Percentiles rank a stretch among this genome's conserved stretches.
These are phyloP conservation scores for Nothoprocta pentlandii DNA, from an alignment of 2,113 vertebrate species.

Conservation along the genomic window DNA sequence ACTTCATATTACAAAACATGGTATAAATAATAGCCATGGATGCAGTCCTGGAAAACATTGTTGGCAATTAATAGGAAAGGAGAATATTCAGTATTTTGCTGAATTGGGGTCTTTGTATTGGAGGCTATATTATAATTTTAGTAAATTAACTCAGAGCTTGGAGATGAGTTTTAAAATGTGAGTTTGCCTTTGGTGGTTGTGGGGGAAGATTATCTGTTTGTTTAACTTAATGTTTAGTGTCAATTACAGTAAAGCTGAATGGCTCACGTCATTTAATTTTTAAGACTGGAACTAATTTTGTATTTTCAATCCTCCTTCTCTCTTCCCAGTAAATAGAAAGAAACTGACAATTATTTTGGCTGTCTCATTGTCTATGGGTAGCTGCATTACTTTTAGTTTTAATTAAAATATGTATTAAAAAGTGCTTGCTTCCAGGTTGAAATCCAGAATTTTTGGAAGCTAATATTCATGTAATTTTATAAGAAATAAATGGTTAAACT, in stretches of 20 bases:
- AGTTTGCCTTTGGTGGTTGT: background rate
- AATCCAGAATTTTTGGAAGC: background rate
- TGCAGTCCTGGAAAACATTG: background rate
- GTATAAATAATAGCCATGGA: background rate
- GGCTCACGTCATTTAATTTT: conserved; percentile 7
- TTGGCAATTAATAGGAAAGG: background rate
- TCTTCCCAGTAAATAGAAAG: background rate
- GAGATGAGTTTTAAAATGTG: conserved; percentile 1
- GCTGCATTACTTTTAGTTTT: conserved; percentile 19
- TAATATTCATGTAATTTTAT: background rate
- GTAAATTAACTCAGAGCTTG: background rate
- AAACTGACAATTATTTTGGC: background rate
- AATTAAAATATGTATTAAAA: background rate
- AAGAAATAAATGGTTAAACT: background rate
- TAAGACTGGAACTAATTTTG: conserved; percentile 6
- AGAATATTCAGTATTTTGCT: background rate
- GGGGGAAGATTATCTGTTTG: background rate
- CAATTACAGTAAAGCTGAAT: background rate
- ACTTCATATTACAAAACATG: background rate
- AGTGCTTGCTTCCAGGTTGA: conserved; percentile 1
- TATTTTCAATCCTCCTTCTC: background rate
- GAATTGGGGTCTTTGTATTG: background rate
- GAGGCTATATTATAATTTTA: background rate
- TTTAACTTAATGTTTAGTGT: background rate
- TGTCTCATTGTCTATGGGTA: background rate